A percentile compares a stretch with the other conserved stretches of the same genome.
phyloP scores from a whole-genome alignment of 2,888 invertebrate genomes.

The Limenitis camilla region DNA sequence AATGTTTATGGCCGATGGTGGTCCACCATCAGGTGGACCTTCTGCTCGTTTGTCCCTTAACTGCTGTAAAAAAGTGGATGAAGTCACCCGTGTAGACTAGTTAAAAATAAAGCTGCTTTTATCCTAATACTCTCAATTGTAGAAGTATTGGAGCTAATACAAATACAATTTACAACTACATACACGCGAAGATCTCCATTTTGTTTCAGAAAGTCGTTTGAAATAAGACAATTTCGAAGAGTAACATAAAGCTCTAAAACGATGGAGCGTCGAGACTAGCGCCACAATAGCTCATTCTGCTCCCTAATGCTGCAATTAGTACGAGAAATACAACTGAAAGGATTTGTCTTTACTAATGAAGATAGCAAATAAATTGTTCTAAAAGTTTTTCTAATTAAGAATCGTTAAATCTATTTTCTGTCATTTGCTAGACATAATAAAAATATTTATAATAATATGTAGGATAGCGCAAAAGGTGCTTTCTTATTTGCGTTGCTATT shows the following conservation, averaged over 20 bases:
- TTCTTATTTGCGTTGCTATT: too few relatives aligned
- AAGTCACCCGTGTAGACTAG: too few relatives aligned
- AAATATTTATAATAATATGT: background rate
- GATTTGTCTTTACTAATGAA: conserved; percentile 66
- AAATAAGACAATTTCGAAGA: conserved; percentile 53
- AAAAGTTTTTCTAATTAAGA: conserved; percentile 13
- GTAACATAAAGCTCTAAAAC: background rate
- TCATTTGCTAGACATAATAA: background rate
- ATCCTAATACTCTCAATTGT: too few relatives aligned
- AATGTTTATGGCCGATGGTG: too few relatives aligned
- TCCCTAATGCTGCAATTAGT: conserved; percentile 65
- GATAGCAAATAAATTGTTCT: conserved; percentile 45
- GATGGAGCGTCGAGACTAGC: conserved; percentile 22
- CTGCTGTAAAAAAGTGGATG: background rate
- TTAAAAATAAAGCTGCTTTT: too few relatives aligned
- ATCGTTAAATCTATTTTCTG: background rate
- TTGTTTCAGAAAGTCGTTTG: conserved; percentile 43
- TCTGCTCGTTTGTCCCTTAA: too few relatives aligned
- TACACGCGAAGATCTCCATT: too few relatives aligned
- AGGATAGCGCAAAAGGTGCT: too few relatives aligned
- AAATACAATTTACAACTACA: conserved; percentile 15
- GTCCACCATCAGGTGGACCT: too few relatives aligned
- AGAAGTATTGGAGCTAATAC: background rate
- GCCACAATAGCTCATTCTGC: conserved; percentile 58
- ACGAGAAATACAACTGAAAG: conserved; percentile 54